These are phyloP conservation scores for Megaceryle alcyon DNA, from an alignment of 2,797 vertebrate species.

Conservation along the genomic window DNA sequence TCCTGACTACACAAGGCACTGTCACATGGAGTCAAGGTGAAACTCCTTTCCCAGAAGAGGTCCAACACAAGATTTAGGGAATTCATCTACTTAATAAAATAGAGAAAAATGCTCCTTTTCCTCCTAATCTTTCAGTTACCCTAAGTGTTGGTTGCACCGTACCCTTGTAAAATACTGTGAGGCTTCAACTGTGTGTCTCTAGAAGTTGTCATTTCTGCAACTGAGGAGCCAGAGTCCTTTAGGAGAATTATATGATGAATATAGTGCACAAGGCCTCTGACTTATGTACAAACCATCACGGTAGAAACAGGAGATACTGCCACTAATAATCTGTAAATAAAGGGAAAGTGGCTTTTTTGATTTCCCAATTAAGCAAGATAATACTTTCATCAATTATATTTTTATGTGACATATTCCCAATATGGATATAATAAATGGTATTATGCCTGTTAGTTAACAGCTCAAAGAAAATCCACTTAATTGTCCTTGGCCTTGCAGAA, in stretches of 20 bases:
- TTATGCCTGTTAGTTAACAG: conserved; percentile 34
- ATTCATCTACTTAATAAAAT: neutral
- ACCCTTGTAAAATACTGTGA: neutral
- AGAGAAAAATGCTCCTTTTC: neutral
- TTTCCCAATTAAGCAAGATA: conserved; percentile 68
- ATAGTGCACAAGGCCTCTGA: neutral
- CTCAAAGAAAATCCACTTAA: conserved; percentile 45
- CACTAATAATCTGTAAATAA: conserved; percentile 65
- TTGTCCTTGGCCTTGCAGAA: conserved; percentile 14
- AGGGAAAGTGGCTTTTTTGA: conserved; percentile 64
- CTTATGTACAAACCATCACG: neutral
- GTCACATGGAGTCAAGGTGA: neutral
- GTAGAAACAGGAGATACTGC: neutral
- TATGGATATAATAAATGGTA: conserved; percentile 43
- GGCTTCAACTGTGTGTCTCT: neutral
- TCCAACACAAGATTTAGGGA: neutral
- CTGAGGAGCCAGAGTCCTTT: neutral
- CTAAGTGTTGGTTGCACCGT: rapidly evolving
- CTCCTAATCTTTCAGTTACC: neutral
- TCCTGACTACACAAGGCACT: neutral
- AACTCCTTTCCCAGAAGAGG: neutral
- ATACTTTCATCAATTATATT: conserved; percentile 66
- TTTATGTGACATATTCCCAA: conserved; percentile 65
- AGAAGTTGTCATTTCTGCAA: neutral
- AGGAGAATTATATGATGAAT: neutral